Percentiles rank a stretch among this genome's conserved stretches.
phyloP scores from a whole-genome alignment of 2,797 vertebrate species.

The Sebastes ruberrimus region DNA sequence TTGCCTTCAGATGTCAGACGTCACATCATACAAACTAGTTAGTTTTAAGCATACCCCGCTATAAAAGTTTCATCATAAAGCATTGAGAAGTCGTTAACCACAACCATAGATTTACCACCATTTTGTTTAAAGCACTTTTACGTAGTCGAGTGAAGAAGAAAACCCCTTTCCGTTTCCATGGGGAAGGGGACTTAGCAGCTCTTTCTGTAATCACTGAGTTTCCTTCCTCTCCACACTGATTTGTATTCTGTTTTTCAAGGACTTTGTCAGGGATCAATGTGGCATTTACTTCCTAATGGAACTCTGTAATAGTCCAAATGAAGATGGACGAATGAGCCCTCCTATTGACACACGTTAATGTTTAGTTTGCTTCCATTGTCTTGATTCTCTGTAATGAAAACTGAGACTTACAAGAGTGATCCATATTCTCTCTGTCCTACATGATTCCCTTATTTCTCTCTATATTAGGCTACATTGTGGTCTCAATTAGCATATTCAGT shows the following conservation, averaged over 20 bases:
- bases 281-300: conserved; percentile 64
- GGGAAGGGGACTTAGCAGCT: conserved; percentile 11
- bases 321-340: conserved; percentile 47
- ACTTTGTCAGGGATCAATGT: conserved; percentile 63
- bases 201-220: conserved; percentile 51
- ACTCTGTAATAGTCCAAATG: conserved; percentile 56
- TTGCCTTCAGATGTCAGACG: too few species aligned
- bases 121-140: neutral
- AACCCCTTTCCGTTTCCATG: neutral
- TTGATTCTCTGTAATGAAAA: conserved; percentile 26
- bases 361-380: conserved; percentile 42
- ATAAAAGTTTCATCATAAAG: neutral
- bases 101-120: neutral
- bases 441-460: conserved; percentile 23
- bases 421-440: conserved; percentile 19
- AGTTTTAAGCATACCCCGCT: neutral
- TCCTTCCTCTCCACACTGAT: conserved; percentile 39
- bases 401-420: conserved; percentile 30
- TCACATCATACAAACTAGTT: neutral
- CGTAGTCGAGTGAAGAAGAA: neutral
- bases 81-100: neutral
- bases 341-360: conserved; percentile 17
- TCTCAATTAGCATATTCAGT: conserved; percentile 37
- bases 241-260: conserved; percentile 48
- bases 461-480: conserved; percentile 1